A percentile compares a stretch with the other conserved stretches of the same genome.
Conservation (phyloP, 2,888 invertebrate species). For the Acheta domesticus region DNA sequence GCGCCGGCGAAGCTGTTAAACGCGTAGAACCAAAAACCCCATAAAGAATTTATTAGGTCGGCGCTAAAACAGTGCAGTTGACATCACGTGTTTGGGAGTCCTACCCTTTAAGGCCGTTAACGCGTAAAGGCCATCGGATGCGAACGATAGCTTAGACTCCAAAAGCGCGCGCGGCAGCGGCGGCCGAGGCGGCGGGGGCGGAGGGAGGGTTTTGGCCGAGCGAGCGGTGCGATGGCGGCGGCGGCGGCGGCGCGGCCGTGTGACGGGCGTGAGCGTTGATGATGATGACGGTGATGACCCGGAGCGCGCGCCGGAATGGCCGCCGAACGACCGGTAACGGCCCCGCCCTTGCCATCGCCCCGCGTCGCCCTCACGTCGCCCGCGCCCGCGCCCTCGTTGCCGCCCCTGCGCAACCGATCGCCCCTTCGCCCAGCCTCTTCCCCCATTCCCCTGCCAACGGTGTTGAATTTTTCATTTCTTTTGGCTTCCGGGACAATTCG, state of each 20-base stretch:
- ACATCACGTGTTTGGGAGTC: slow-evolving; percentile 18
- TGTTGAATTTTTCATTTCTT: slow-evolving; percentile 10
- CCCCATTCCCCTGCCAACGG: slow-evolving; percentile 11
- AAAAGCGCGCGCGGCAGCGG: neutral
- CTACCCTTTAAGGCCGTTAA: neutral
- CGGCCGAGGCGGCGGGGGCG: neutral
- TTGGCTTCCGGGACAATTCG: slow-evolving; percentile 23
- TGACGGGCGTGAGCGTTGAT: neutral
- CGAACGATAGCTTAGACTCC: slow-evolving; percentile 1
- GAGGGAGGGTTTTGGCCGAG: neutral
- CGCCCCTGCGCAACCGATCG: too few species aligned
- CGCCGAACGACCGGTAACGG: slow-evolving; percentile 4
- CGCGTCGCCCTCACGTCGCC: too few species aligned
- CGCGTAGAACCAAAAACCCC: slow-evolving; percentile 12
- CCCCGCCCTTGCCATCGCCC: neutral
- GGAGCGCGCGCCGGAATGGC: neutral
- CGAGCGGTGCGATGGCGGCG: neutral
- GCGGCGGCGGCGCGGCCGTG: neutral
- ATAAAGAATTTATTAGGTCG: slow-evolving; percentile 18
- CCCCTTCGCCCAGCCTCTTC: too few species aligned
- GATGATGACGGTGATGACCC: slow-evolving; percentile 3
- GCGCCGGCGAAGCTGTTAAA: slow-evolving; percentile 12
- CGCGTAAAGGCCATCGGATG: slow-evolving; percentile 11
- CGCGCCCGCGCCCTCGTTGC: too few species aligned
- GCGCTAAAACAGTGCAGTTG: slow-evolving; percentile 3